phyloP scores from a whole-genome alignment of 2,888 invertebrate genomes.

The Seira sanloemensis region DNA sequence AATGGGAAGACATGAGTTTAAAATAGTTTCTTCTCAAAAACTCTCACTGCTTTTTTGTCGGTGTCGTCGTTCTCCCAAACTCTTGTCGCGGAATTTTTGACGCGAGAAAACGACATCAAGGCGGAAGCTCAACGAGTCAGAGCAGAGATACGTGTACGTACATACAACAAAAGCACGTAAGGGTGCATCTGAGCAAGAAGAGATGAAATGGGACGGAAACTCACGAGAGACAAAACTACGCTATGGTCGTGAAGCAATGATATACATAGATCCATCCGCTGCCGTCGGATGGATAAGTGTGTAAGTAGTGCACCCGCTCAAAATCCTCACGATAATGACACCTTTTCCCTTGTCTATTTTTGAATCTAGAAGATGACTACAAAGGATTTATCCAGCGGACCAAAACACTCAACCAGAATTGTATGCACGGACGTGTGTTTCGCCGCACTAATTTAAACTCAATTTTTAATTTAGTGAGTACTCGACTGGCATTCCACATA shows the following conservation, averaged over 20 bases:
- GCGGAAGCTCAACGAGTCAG: background rate
- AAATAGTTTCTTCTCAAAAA: background rate
- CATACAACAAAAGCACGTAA: too few species aligned
- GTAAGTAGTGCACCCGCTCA: background rate
- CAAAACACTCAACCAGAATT: too few species aligned
- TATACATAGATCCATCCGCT: background rate
- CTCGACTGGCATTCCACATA: too few species aligned
- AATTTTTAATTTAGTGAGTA: too few species aligned
- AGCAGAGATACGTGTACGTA: conserved; percentile 15
- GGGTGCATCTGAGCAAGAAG: too few species aligned
- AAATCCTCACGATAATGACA: background rate
- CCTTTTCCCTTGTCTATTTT: background rate
- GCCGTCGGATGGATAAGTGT: too few species aligned
- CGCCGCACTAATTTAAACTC: too few species aligned
- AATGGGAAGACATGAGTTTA: conserved; percentile 11
- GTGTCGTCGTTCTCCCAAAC: conserved; percentile 6
- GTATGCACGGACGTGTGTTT: too few species aligned
- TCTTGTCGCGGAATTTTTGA: conserved; percentile 9
- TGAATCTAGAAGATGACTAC: too few species aligned
- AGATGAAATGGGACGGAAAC: conserved; percentile 46
- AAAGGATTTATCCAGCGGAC: too few species aligned
- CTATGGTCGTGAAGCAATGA: background rate
- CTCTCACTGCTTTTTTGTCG: background rate
- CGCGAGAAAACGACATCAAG: background rate
- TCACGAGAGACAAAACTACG: conserved; percentile 6